Base-by-base conservation (phyloP, 2,797 vertebrate genomes). In the Syngnathus acus region DNA sequence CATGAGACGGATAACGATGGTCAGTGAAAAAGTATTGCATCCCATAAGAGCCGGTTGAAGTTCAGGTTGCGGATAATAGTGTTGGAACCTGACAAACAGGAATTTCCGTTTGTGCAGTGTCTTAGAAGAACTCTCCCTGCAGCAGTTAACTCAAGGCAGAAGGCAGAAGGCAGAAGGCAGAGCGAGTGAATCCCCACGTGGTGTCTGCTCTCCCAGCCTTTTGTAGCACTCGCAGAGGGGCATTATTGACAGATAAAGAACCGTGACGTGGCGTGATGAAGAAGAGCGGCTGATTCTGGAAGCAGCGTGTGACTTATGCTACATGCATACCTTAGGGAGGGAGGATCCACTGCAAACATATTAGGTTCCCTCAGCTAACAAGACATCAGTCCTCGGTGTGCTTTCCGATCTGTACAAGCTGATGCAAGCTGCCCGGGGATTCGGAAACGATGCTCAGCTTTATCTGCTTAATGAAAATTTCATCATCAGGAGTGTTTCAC, bases 381-480 rank as follows among this genome's bases (percentile, higher is more conserved):
- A 71, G 74, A 76, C 73, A 72, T 75, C 75, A 72, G 62, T 67
- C 74, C 76, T 64, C 72, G 66, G 71, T 68, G 61, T 62, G 65
- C n/a, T 62, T 69, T 78, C 72, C 74, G 72, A 82, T 78, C 81
- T 78, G 80, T 84, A 87, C 86, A 83, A 77, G 81, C 80, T 86
- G 80, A 84, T 76, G 89, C 84, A 88, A 89, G 81, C 82, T 85
- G 62, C 74, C 23, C 32, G 82, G 83, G 84, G 78, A 81, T 87
- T 77, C 62, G 87, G 90, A 92, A 90, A 91, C 77, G 69, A 64
- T n/a, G 39, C 80, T 81, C 70, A 66, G 82, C 84, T 87, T 85
- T 84, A 84, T 90, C 72, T 87, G 89, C 85, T 86, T 87, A 74
- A 88, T 90, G 73, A 82, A 86, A 84, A 73, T 91, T 89, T 86